Conservation (phyloP, 2,113 vertebrate genomes). For the Ictalurus furcatus region DNA sequence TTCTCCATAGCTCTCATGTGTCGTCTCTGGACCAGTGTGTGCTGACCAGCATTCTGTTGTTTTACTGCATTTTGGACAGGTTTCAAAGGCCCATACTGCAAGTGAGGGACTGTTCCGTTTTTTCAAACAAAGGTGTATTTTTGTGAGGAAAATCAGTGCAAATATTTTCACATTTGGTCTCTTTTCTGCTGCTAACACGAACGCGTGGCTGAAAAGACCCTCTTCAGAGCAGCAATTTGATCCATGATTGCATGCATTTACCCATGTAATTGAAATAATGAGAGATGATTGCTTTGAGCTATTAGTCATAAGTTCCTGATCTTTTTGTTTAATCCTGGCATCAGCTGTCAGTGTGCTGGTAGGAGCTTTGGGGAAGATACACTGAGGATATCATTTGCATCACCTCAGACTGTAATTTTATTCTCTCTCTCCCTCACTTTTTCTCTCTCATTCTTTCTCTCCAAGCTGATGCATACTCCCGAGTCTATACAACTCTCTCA, state of each 20-base stretch:
- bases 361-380: slow-evolving; percentile 89
- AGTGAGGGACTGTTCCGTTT: slow-evolving; percentile 75
- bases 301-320: slow-evolving; percentile 99
- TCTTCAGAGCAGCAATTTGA: slow-evolving; percentile 93
- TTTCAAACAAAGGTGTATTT: slow-evolving; percentile 91
- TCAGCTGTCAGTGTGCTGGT: slow-evolving; percentile 96
- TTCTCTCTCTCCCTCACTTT: slow-evolving; percentile 52
- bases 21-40: slow-evolving; percentile 9
- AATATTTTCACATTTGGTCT: slow-evolving; percentile 93
- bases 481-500: slow-evolving; percentile 87
- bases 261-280: slow-evolving; percentile 99
- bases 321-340: slow-evolving; percentile 99
- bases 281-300: slow-evolving; percentile 99
- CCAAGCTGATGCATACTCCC: slow-evolving; percentile 84
- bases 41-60: slow-evolving; percentile 24
- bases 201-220: slow-evolving; percentile 88
- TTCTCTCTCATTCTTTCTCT: slow-evolving; percentile 30
- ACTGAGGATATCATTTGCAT: slow-evolving; percentile 95
- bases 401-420: slow-evolving; percentile 94
- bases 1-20: slow-evolving; percentile 64
- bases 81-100: slow-evolving; percentile 80
- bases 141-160: slow-evolving; percentile 88
- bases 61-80: slow-evolving; percentile 44
- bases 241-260: slow-evolving; percentile 99
- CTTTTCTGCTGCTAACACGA: slow-evolving; percentile 80